Evolutionary conservation across 2,797 vertebrate genomes (phyloP).

Genomic region (Clarias fuscus): DNA sequence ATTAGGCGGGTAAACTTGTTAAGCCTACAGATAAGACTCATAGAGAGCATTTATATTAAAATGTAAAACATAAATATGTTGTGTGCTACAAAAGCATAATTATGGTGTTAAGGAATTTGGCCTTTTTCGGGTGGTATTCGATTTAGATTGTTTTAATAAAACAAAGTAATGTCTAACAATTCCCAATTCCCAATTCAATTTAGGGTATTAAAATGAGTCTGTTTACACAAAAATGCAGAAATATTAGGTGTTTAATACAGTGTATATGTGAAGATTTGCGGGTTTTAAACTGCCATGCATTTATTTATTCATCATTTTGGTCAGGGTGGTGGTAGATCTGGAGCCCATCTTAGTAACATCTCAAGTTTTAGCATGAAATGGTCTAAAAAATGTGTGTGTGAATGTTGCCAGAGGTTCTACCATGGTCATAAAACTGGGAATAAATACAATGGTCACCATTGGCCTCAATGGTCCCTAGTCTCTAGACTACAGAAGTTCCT

Average conservation of each 20-base stretch:
- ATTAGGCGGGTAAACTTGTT: not conserved
- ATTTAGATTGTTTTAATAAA: not conserved
- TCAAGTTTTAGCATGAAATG: no score
- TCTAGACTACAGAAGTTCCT: no score
- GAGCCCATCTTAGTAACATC: not conserved
- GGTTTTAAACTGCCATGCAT: not conserved
- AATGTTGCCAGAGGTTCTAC: no score
- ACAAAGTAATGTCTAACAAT: not conserved
- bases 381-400: no score
- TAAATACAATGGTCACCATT: no score
- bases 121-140: not conserved
- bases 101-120: not conserved
- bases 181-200: not conserved
- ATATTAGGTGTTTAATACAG: not conserved
- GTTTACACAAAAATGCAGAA: not conserved
- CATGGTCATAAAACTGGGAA: no score
- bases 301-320: not conserved
- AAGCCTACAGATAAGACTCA: not conserved
- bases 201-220: not conserved
- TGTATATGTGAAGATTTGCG: slow-evolving; percentile 12
- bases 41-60: not conserved
- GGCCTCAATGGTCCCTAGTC: no score
- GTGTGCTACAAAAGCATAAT: not conserved
- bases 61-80: not conserved
- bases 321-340: not conserved